phyloP scores from a whole-genome alignment of 2,113 vertebrate species.

The Lucifuga dentata region DNA sequence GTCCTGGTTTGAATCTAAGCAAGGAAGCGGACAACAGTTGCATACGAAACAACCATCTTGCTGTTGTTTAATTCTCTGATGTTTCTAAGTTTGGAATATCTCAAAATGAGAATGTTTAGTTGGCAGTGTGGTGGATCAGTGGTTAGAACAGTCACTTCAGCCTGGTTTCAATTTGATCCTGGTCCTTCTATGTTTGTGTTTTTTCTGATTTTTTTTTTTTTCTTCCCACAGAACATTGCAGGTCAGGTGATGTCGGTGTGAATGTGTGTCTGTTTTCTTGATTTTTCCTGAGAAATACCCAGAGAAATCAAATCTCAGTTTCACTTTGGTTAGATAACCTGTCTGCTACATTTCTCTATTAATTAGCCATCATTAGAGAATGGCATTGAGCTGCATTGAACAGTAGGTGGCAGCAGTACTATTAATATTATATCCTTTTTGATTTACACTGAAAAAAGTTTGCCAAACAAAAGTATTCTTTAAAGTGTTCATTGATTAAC shows the following conservation, averaged over 20 bases:
- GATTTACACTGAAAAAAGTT: slow-evolving; percentile 55
- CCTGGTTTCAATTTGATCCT: slow-evolving; percentile 19
- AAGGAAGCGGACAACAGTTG: no score
- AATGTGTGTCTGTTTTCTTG: slow-evolving; percentile 11
- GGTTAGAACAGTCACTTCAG: background rate
- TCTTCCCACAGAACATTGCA: background rate
- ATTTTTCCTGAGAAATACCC: slow-evolving; percentile 9
- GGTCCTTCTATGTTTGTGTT: slow-evolving; percentile 6
- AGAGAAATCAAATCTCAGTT: slow-evolving; percentile 31
- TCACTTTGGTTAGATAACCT: slow-evolving; percentile 3
- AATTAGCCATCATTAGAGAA: slow-evolving; percentile 27
- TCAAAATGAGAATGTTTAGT: no score
- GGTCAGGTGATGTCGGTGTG: slow-evolving; percentile 22
- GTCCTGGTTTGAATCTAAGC: no score
- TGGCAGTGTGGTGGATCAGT: no score
- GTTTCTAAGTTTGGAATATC: no score
- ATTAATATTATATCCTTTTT: slow-evolving; percentile 27
- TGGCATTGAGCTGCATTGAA: slow-evolving; percentile 48
- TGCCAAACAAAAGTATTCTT: slow-evolving; percentile 64
- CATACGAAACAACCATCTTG: background rate
- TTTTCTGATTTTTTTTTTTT: slow-evolving; percentile 4
- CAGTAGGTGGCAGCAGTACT: slow-evolving; percentile 73
- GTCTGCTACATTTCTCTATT: slow-evolving; percentile 35
- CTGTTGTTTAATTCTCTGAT: no score
- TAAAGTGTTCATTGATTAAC: slow-evolving; percentile 49